These are phyloP conservation scores for Drosophila novamexicana DNA, from an alignment of 1,140 invertebrate genomes.

Conservation along the genomic window DNA sequence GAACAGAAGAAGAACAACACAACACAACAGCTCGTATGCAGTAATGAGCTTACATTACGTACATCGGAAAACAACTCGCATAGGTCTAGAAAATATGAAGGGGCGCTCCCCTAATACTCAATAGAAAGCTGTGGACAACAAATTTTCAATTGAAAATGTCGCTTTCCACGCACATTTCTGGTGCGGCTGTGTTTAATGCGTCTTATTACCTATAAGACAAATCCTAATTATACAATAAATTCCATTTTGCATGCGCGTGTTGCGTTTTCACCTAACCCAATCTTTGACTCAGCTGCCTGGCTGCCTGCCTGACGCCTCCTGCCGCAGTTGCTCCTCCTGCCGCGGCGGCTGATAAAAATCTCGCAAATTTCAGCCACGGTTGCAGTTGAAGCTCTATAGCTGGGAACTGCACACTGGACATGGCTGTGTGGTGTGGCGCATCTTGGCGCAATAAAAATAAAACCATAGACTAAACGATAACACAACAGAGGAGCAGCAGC, in stretches of 20 bases:
- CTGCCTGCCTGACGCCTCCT: constrained; percentile 4
- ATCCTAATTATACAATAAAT: constrained; percentile 84
- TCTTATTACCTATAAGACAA: constrained; percentile 83
- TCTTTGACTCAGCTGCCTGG: constrained; percentile 43
- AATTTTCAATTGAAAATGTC: constrained; percentile 28
- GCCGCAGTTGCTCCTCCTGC: constrained; percentile 54
- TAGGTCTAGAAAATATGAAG: constrained; percentile 50
- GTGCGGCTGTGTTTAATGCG: constrained; percentile 64
- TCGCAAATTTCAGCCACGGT: constrained; percentile 65
- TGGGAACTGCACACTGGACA: constrained; percentile 40
- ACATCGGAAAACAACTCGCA: constrained; percentile 14
- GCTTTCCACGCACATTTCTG: constrained; percentile 42
- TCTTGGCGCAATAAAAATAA: constrained; percentile 75
- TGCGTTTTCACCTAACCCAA: constrained; percentile 74
- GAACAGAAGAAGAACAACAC: constrained; percentile 31
- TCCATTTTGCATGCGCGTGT: constrained; percentile 79
- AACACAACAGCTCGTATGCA: constrained; percentile 36
- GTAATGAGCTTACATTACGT: constrained; percentile 77
- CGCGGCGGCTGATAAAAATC: constrained; percentile 69
- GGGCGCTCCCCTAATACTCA: constrained; percentile 32
- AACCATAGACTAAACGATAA: constrained; percentile 81
- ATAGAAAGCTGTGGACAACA: constrained; percentile 34
- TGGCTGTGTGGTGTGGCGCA: constrained; percentile 46
- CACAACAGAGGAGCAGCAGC: constrained; percentile 27
- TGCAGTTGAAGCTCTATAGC: constrained; percentile 31